These are phyloP conservation scores for Cariama cristata DNA, from an alignment of 2,113 vertebrate species.

Conservation along the genomic window DNA sequence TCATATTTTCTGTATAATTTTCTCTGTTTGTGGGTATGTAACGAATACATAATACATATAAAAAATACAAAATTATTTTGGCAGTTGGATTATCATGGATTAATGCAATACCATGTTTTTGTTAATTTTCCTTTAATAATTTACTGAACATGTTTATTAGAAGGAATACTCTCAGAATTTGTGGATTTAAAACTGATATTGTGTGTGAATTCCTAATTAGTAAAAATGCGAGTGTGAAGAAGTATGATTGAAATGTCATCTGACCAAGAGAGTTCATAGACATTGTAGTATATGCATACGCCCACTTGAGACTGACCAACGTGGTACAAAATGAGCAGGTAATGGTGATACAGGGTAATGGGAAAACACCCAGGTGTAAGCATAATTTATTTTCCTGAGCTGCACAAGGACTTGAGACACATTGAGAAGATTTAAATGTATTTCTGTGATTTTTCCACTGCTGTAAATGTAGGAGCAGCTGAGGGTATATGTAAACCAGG, in stretches of 20 bases:
- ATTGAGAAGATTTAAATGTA: neutral
- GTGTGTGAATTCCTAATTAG: neutral
- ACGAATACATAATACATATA: neutral
- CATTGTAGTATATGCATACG: neutral
- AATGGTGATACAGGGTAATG: neutral
- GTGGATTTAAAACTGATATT: neutral
- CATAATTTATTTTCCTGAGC: neutral
- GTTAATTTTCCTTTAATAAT: neutral
- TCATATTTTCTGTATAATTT: neutral
- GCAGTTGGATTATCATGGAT: neutral
- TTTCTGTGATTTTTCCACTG: neutral
- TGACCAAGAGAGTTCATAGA: neutral
- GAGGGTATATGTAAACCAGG: neutral
- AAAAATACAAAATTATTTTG: neutral
- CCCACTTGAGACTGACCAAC: neutral
- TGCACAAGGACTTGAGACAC: neutral
- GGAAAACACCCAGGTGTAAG: neutral
- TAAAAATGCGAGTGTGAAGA: neutral
- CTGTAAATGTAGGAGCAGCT: neutral
- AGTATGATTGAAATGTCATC: neutral
- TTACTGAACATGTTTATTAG: neutral
- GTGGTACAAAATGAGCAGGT: neutral
- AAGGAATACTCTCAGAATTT: neutral
- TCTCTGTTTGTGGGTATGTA: neutral
- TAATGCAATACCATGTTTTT: neutral